These are phyloP conservation scores for Galago senegalensis DNA, from an alignment of 2,797 vertebrate genomes.

Conservation along the genomic window DNA sequence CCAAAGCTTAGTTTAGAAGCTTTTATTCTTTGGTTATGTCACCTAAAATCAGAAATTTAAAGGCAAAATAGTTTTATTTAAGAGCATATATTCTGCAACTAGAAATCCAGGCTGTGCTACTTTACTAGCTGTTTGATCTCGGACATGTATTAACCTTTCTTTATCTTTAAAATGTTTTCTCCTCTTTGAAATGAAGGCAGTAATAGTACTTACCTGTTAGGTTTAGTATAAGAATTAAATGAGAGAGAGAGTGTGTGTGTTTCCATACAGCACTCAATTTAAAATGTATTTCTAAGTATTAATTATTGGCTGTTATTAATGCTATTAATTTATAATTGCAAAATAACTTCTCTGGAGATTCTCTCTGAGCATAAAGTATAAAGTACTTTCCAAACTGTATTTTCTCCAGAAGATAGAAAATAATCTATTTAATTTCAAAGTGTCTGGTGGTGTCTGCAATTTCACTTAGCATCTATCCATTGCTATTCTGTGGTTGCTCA, in stretches of 20 bases:
- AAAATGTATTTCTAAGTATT: slow-evolving; percentile 46
- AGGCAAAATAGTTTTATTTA: slow-evolving; percentile 24
- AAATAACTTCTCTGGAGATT: slow-evolving; percentile 45
- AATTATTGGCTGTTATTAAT: not conserved
- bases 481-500: slow-evolving; percentile 11
- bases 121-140: slow-evolving; percentile 47
- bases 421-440: not conserved
- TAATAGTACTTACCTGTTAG: not conserved
- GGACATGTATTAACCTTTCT: not conserved
- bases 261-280: not conserved
- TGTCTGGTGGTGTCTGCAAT: not conserved
- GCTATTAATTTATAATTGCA: slow-evolving; percentile 43
- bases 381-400: slow-evolving; percentile 31
- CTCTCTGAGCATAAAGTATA: slow-evolving; percentile 15
- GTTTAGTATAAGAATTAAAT: slow-evolving; percentile 16
- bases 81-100: not conserved
- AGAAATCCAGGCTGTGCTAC: not conserved
- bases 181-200: slow-evolving; percentile 20
- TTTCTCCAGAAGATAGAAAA: not conserved
- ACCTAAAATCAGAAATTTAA: slow-evolving; percentile 25
- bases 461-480: slow-evolving; percentile 25
- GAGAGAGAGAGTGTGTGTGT: not conserved
- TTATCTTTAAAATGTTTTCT: not conserved
- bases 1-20: not conserved
- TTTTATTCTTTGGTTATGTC: slow-evolving; percentile 28